A percentile compares a stretch with the other conserved stretches of the same genome.
Evolutionary conservation across 2,888 invertebrate species (phyloP).

Genomic region (Therioaphis trifolii): DNA sequence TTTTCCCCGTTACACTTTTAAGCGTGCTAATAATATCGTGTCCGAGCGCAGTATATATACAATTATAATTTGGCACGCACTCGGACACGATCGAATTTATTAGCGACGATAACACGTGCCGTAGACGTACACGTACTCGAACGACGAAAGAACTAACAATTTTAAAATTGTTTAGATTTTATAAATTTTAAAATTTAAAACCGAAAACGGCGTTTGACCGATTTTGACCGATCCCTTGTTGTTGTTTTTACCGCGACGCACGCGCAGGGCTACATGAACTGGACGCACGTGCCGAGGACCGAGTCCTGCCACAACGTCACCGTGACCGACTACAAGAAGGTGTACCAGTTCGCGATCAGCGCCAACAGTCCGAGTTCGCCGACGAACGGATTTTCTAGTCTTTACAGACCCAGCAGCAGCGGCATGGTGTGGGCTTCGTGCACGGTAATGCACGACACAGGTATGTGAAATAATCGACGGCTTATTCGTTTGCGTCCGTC

Average conservation of each 20-base stretch:
- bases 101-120: too few species aligned
- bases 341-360: constrained; percentile 84
- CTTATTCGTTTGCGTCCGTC: neutral
- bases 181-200: neutral
- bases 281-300: constrained; percentile 72
- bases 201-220: neutral
- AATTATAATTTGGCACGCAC: too few species aligned
- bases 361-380: constrained; percentile 75
- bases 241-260: constrained; percentile 57
- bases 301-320: constrained; percentile 73
- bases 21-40: too few species aligned
- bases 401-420: constrained; percentile 72
- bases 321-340: constrained; percentile 72
- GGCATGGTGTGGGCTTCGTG: constrained; percentile 89
- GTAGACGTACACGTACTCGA: too few species aligned
- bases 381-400: neutral
- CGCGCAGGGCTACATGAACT: constrained; percentile 74
- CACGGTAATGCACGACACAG: constrained; percentile 72
- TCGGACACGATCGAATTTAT: too few species aligned
- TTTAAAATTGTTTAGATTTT: too few species aligned
- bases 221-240: neutral
- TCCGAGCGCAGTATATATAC: too few species aligned
- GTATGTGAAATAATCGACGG: constrained; percentile 65
- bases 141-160: too few species aligned
- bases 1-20: too few species aligned